Conservation (phyloP, 2,797 vertebrate species). For the Gymnopithys bicolor region DNA sequence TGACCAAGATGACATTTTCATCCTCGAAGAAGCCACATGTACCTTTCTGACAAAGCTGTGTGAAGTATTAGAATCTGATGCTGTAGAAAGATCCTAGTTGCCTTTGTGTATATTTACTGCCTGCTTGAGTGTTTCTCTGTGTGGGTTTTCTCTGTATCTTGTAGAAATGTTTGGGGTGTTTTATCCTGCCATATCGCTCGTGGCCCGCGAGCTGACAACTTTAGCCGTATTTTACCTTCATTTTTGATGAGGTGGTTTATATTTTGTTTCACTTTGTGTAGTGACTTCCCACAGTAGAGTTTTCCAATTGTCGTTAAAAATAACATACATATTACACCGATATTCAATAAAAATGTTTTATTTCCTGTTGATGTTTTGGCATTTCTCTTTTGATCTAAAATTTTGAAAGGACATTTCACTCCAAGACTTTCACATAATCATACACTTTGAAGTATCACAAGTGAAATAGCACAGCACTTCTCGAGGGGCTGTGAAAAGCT, state of each 20-base stretch:
- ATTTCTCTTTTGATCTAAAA: slow-evolving; percentile 28
- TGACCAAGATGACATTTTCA: slow-evolving; percentile 81
- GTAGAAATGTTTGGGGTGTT: slow-evolving; percentile 97
- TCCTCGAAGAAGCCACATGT: slow-evolving; percentile 86
- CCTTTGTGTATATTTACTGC: slow-evolving; percentile 99
- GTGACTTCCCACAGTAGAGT: slow-evolving; percentile 97
- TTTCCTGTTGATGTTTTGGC: slow-evolving; percentile 95
- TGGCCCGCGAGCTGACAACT: slow-evolving; percentile 87
- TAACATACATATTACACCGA: slow-evolving; percentile 97
- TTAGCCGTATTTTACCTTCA: slow-evolving; percentile 97
- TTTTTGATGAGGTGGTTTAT: slow-evolving; percentile 98
- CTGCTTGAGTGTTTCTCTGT: slow-evolving; percentile 99
- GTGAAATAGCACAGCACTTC: background rate
- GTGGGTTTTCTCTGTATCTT: slow-evolving; percentile 97
- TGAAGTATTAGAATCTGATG: slow-evolving; percentile 98
- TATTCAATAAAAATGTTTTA: slow-evolving; percentile 99
- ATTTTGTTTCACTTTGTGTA: slow-evolving; percentile 99
- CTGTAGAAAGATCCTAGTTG: slow-evolving; percentile 99
- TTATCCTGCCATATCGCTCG: slow-evolving; percentile 94
- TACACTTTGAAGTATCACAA: background rate
- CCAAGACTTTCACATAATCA: background rate
- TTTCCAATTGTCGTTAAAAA: slow-evolving; percentile 99
- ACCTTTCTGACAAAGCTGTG: slow-evolving; percentile 95
- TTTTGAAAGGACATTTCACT: background rate
- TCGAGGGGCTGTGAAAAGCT: background rate